A percentile compares a stretch with the other conserved stretches of the same genome.
These are phyloP conservation scores for Zeugodacus cucurbitae DNA, from an alignment of 1,140 invertebrate species.

Conservation along the genomic window DNA sequence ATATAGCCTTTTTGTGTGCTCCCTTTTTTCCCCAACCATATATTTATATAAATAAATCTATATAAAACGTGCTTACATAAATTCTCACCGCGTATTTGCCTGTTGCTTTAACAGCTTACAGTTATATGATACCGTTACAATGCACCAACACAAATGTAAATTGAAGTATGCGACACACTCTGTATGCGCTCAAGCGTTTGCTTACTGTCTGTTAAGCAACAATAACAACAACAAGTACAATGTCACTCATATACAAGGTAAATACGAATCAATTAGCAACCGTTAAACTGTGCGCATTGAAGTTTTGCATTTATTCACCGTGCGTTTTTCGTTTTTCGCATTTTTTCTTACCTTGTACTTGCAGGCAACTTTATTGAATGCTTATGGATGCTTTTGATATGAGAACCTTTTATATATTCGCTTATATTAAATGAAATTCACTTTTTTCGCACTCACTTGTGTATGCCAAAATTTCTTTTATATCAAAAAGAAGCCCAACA, in stretches of 20 bases:
- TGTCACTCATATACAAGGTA: neutral
- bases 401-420: too few relatives aligned
- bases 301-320: neutral
- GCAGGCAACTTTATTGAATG: too few relatives aligned
- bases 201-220: neutral
- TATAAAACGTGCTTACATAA: neutral
- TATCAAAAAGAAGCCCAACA: neutral
- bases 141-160: neutral
- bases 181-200: neutral
- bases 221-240: neutral
- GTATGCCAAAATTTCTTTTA: neutral
- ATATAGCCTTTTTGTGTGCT: too few relatives aligned
- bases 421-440: too few relatives aligned
- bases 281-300: neutral
- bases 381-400: too few relatives aligned
- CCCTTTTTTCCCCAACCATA: too few relatives aligned
- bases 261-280: neutral
- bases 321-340: neutral
- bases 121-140: neutral
- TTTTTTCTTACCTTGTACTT: too few relatives aligned
- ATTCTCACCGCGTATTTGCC: neutral
- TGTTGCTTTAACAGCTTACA: neutral
- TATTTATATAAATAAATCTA: too few relatives aligned
- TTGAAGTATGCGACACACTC: neutral
- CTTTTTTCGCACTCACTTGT: too few relatives aligned